Evolutionary conservation across 2,888 invertebrate species (phyloP), one percentile per base, ranked within the genome.

Genomic region (Sussaba pulchella): DNA sequence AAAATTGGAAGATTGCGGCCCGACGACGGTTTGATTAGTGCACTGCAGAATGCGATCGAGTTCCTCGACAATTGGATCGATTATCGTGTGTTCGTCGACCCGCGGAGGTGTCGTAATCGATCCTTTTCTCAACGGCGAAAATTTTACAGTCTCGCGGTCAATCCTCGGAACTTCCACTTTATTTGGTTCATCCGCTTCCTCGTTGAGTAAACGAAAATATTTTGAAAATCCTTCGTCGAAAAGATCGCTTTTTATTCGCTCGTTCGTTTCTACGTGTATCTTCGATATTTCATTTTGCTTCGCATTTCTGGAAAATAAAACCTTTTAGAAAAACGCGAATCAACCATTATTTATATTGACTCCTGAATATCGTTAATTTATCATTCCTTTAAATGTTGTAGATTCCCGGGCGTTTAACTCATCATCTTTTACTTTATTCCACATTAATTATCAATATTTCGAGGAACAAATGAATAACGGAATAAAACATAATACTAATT

Each of bases 31-130:
- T 21, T 64, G 54, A 57, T 41, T 81, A 31, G 85, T 77, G 9
- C 78, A 81, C 43, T 84, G 78, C 47, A 83, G 82, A 43, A 88
- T 87, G 61, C 84, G 78, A 54, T 84, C 84, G 43, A 88, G 78
- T 19, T 85, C 87, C 50, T 85, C 79, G n/a, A 83, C 74, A 10
- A 87, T 85, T 1, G 88, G 88, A 14, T 83, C 81, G 19, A 88
- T 82, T 24, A 85, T 83, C 19, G 72, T 81, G 19, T 81, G 63
- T 50, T 85, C 81, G 24, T 39, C 82, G 54, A 73, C 31, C 4
- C 67, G 47, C 21, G 26, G 10, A 21, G 43, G 43, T 14, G 74
- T 43, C 39, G 70, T 45, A 52, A 66, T 61, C 21, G 71, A 59
- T 50, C 10, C 24, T 12, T 50, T 73, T 21, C 52, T 31, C 26